These are phyloP conservation scores for Glaucomys volans DNA, from an alignment of 2,113 vertebrate genomes.

Conservation along the genomic window DNA sequence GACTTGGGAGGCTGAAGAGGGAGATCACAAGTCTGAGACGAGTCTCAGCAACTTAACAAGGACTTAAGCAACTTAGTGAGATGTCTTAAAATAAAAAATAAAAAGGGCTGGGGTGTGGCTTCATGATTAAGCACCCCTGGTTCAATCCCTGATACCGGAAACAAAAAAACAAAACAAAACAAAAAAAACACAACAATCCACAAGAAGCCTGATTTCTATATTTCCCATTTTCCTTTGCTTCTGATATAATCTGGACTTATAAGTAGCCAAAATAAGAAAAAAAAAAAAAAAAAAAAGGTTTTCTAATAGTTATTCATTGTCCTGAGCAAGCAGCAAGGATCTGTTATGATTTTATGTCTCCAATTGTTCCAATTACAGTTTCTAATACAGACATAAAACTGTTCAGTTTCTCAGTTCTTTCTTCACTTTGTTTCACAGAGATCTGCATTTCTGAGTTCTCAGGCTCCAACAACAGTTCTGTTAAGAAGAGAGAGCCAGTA, in stretches of 20 bases:
- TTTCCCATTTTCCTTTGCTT: slow-evolving; percentile 3
- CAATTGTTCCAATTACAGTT: slow-evolving; percentile 86
- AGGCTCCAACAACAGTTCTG: slow-evolving; percentile 88
- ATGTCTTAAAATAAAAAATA: no score
- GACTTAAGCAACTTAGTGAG: no score
- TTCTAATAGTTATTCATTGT: not conserved
- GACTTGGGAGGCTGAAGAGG: no score
- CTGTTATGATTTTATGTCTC: slow-evolving; percentile 80
- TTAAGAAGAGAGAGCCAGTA: slow-evolving; percentile 89
- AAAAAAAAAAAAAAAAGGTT: slow-evolving; percentile 54
- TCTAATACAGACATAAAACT: slow-evolving; percentile 88
- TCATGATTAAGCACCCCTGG: no score
- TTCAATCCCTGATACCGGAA: no score
- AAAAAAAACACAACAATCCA: no score
- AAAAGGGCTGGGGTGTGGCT: no score
- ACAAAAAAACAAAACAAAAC: no score
- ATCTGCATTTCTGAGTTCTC: slow-evolving; percentile 83
- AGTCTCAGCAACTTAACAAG: no score
- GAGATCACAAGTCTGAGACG: no score
- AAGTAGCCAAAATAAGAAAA: not conserved
- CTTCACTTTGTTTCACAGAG: slow-evolving; percentile 90
- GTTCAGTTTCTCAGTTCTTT: slow-evolving; percentile 82
- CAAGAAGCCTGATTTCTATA: not conserved
- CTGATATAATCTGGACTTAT: not conserved
- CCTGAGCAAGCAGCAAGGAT: not conserved